Base-by-base conservation (phyloP, 2,113 vertebrate species). In the Elephantulus edwardii region DNA sequence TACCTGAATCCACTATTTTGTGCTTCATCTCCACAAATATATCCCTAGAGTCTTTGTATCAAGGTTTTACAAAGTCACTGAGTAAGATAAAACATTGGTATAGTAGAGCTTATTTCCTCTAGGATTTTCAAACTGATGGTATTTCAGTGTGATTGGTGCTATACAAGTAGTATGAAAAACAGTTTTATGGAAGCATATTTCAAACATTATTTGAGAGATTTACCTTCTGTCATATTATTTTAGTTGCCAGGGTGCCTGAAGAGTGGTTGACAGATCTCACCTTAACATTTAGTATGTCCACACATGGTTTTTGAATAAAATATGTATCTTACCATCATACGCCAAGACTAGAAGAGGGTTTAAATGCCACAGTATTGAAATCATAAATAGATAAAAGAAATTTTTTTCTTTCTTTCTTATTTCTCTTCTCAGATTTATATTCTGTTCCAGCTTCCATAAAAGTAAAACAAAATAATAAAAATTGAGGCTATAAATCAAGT, bases 281-380 rank as follows among this genome's bases (percentile, higher is more conserved):
- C 40, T 46, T 82, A 76, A 79, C 30, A 48, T 76, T 93, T 93
- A 88, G 1, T 91, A 68, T 19, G 1, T 38, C 28, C 62, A 72
- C 0, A 1, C 33, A n/a, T 35, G 78, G 62, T 92, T 97, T 95
- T 85, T 79, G 68, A 52, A 75, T 95, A 92, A 95, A 78, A n/a
- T 68, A 66, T 87, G 12, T 30, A 46, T 89, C 72, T 90, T 95
- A 66, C 77, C 50, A 93, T 93, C 38, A 56, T 64, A 93, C 66
- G 44, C 52, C 91, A 95, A 94, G 79, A 35, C 8, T 86, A 46
- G 62, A 79, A 68, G 64, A 42, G 76, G 6, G 0, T 33, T 87
- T 83, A 94, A 78, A 24, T 16, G 13, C 80, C 33, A 7, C 80
- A 64, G 60, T 93, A 94, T 91, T 89, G 93, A 91, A 96, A 66